Evolutionary conservation across 1,140 invertebrate species (phyloP), one percentile per base, ranked within the genome.

Genomic region (Leucophenga varia): DNA sequence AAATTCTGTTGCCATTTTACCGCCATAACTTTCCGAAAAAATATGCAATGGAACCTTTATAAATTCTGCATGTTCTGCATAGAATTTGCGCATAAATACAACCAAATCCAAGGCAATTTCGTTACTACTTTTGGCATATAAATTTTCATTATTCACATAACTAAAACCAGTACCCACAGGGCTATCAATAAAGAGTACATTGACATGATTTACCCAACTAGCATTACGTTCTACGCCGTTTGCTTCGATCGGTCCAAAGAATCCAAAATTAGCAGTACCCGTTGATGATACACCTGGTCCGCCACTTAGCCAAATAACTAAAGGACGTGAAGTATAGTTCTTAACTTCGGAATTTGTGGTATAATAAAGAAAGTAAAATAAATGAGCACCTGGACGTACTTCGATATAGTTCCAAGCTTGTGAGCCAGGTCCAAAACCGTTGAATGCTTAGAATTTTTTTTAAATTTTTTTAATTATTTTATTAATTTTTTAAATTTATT

Each of bases 91-190:
- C 53, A 92, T 79, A 13, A 90, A 76, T 20, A 78, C 77, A 0
- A 92, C 75, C 47, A 94, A 83, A 78, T 94, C 90, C 18, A 69
- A 36, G 2, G 86, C 88, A 34, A 92, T 91, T 78, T 88, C 76
- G 19, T 76, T 68, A 54, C 91, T 90, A 55, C 83, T 81, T 3
- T 75, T 82, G 8, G 82, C 80, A 32, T 85, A 76, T 12, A 79
- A 64, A 18, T 49, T 54, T 1, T 57, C 37, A 49, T 77, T 67
- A n/a, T 86, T 84, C 0, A 84, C 85, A 61, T 90, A 90, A 75
- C 90, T 92, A 74, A 82, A 93, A 2, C 91, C 91, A 8, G 88
- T 82, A 17, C 91, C 91, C 2, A 93, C 89, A 2, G 91, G 91
- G 74, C 90, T 92, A 61, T 93, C 91, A 13, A 93, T 81, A 72